Evolutionary conservation across 2,888 invertebrate genomes (phyloP).

Genomic region (Noctua fimbriata): DNA sequence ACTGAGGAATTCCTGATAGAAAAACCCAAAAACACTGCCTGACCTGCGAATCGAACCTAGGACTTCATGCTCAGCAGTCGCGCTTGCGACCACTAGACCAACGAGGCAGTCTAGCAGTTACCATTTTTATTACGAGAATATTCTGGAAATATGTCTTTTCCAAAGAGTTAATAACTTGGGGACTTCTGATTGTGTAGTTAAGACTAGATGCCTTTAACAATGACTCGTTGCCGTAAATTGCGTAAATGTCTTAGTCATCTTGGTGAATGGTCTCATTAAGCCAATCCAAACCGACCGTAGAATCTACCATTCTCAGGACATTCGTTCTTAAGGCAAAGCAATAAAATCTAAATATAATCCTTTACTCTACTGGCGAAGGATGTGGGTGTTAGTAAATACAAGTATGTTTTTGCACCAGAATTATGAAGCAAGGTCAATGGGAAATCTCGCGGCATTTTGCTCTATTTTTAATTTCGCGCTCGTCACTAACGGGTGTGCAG

Average conservation of each 20-base stretch:
- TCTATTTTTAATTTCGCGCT: constrained; percentile 52
- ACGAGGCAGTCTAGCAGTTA: no score
- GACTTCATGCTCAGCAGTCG: no score
- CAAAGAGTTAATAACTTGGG: not conserved
- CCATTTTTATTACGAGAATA: not conserved
- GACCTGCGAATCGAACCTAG: no score
- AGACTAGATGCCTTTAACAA: constrained; percentile 32
- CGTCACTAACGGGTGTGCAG: constrained; percentile 9
- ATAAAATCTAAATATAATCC: constrained; percentile 65
- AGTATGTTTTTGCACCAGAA: constrained; percentile 57
- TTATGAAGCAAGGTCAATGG: constrained; percentile 60
- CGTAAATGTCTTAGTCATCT: constrained; percentile 50
- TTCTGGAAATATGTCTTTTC: not conserved
- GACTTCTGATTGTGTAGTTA: constrained; percentile 7
- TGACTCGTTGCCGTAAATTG: constrained; percentile 36
- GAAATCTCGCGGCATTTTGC: constrained; percentile 40
- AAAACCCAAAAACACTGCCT: no score
- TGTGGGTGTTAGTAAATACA: constrained; percentile 60
- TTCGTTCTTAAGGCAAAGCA: constrained; percentile 48
- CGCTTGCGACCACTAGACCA: no score
- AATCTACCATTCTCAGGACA: constrained; percentile 29
- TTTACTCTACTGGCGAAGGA: constrained; percentile 29
- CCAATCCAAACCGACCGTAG: constrained; percentile 30
- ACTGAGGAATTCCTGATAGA: no score
- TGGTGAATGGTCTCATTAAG: constrained; percentile 38